Conservation (phyloP, 2,797 vertebrate genomes). For the Hypotaenidia okinawae region DNA sequence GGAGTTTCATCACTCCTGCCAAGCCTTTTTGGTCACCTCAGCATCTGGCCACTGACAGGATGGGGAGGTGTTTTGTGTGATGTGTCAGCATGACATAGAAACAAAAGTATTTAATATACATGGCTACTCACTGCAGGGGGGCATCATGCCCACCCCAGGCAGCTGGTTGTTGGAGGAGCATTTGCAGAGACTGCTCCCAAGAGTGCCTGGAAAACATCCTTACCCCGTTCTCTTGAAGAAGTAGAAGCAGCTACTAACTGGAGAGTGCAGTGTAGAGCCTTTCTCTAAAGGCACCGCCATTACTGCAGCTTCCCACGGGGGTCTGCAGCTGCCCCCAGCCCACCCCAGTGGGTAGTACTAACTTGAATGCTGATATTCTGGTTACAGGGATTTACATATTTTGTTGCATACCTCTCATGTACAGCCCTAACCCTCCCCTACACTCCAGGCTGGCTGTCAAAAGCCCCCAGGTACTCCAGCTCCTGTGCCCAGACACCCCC, state of each 20-base stretch:
- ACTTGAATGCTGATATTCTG: neutral
- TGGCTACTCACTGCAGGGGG: neutral
- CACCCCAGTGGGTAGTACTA: rapidly evolving
- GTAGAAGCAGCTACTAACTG: neutral
- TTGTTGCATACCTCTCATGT: constrained; percentile 16
- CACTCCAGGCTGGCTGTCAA: rapidly evolving
- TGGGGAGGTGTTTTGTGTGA: no score
- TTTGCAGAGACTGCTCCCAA: neutral
- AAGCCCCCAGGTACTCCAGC: neutral
- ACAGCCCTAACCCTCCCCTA: neutral
- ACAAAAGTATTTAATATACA: neutral
- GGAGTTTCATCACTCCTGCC: neutral
- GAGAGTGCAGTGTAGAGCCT: neutral
- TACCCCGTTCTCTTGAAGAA: neutral
- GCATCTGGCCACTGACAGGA: neutral
- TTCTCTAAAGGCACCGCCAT: neutral
- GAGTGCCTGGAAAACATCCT: neutral
- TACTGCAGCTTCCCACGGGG: neutral
- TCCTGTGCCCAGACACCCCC: neutral
- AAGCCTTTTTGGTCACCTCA: neutral
- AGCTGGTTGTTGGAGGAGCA: neutral
- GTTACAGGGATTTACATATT: constrained; percentile 23
- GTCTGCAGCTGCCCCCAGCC: neutral
- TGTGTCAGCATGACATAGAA: neutral
- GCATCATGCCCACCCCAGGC: rapidly evolving